Base-by-base conservation (phyloP, 2,888 invertebrate genomes). In the Camponotus fellah region DNA sequence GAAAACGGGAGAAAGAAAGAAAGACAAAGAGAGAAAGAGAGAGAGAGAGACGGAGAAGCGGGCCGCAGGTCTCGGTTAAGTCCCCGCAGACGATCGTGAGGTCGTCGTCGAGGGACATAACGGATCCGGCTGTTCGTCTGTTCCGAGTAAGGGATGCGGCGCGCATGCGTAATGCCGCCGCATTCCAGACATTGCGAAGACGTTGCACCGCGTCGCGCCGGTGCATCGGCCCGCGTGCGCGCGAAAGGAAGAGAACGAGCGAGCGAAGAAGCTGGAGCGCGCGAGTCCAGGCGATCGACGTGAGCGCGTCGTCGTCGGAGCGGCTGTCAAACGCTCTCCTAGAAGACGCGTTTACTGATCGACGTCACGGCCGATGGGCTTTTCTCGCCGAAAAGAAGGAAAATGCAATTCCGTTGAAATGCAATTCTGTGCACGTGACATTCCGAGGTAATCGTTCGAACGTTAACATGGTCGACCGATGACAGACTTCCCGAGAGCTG, bases 91-190 rank as follows among this genome's bases (percentile, higher is more conserved):
- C 92, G 90, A 91, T 88, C 91, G 89, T 90, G 89, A 92, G 90
- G 91, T 91, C 92, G 91, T 92, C 91, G 92, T 92, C 92, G 92
- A 92, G 92, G 91, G 91, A 92, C 92, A 93, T 93, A 94, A 94
- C 93, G 94, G 94, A 92, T 91, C 91, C 86, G 91, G 90, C 91
- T 90, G 91, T 90, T 95, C 95, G 95, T 95, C 95, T 95, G 96
- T 95, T 95, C 95, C 95, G 95, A 95, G 95, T 95, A 95, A 95
- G 95, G 95, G 94, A 95, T 96, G 95, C 96, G 95, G 95, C 94
- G 95, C 96, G 96, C 95, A 94, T 95, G 95, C 96, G 96, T 96
- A 96, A 96, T 95, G 95, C 95, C 95, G 95, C 95, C 95, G 95
- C 96, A 96, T 96, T 96, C 96, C 96, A 95, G 92, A 95, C 93